Evolutionary conservation across 92 coral and sea anemone species (phyloP), one percentile per base, ranked within the genome.

Genomic region (Nematostella vectensis): DNA sequence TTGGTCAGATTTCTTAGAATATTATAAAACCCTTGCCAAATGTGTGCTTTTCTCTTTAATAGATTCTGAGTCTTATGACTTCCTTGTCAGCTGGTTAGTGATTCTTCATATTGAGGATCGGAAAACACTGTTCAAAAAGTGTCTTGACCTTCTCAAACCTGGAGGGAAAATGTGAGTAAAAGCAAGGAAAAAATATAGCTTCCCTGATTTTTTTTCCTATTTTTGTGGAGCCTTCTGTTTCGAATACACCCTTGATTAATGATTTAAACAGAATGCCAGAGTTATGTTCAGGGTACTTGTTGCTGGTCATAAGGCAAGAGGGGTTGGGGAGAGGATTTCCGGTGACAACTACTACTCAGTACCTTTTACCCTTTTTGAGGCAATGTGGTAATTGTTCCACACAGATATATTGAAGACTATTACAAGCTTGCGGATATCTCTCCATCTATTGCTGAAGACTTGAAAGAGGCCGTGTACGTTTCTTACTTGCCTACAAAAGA

Each of bases 81-180:
- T 71, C 44, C 72, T 84, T 15, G 87, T 79, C 3, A 69, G 64
- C 29, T 84, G 94, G 94, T 22, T 84, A 76, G 82, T 77, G 2
- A 57, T 84, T 26, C 80, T 84, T 40, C 94, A 84, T 48, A 79
- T 84, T 37, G 62, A 42, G 11, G 79, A 62, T 31, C 80, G 85
- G 23, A 63, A 72, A 8, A 54, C 38, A n/a, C 63, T 84, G 2
- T 75, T 69, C 38, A 53, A 79, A 27, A 82, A 65, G 18, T 79
- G 87, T 36, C 66, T 54, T 27, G 50, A 62, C 40, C 58, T 63
- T 27, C 58, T 84, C 44, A 84, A 75, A 48, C 87, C 87, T 6
- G 94, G 87, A 2, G 94, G 94, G 11, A 84, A 75, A 54, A 65
- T 84, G 94, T 84, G 68, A 70, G 93, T 31, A 18, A 13, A n/a